Evolutionary conservation across 2,888 invertebrate genomes (phyloP).

Genomic region (Meteorus colon): DNA sequence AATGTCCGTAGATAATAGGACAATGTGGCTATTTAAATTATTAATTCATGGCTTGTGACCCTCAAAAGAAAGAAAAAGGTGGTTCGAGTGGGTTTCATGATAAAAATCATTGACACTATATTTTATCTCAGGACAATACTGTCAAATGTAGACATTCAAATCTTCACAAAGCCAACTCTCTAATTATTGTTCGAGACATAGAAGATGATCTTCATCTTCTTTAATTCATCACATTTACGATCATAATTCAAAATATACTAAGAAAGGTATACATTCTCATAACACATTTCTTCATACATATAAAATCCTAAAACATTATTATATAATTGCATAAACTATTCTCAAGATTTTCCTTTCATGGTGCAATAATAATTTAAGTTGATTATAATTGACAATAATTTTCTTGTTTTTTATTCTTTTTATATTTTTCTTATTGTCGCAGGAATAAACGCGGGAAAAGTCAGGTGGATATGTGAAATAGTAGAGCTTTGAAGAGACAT

Average conservation of each 20-base stretch:
- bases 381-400: slow-evolving; percentile 25
- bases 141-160: background rate
- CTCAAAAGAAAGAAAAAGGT: background rate
- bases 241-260: background rate
- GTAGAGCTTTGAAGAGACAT: background rate
- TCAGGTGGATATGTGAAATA: slow-evolving; percentile 16
- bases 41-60: background rate
- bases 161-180: background rate
- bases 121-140: background rate
- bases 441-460: background rate
- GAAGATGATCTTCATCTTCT: slow-evolving; percentile 1
- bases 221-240: background rate
- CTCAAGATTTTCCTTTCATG: slow-evolving; percentile 4
- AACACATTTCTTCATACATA: slow-evolving; percentile 16
- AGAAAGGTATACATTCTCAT: background rate
- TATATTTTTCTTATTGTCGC: background rate
- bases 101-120: background rate
- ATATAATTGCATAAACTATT: background rate
- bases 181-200: background rate
- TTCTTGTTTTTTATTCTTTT: background rate
- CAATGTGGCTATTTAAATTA: background rate
- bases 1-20: background rate
- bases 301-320: background rate
- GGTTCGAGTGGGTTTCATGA: background rate
- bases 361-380: slow-evolving; percentile 22